A percentile compares a stretch with the other conserved stretches of the same genome.
Conservation (phyloP, 1,140 invertebrate genomes). For the Drosophila punjabiensis region DNA sequence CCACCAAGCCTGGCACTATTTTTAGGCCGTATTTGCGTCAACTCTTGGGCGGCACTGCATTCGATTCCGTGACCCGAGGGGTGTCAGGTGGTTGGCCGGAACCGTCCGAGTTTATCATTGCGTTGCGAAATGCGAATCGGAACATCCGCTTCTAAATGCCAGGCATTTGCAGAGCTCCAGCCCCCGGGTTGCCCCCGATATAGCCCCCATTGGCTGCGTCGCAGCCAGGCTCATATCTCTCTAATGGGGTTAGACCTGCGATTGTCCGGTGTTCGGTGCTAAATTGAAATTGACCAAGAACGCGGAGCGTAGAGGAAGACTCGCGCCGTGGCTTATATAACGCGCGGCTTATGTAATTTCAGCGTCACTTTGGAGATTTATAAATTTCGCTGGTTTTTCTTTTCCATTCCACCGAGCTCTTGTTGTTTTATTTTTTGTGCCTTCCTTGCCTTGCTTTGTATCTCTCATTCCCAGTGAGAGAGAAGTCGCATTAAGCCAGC, state of each 20-base stretch:
- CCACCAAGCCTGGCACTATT: background rate
- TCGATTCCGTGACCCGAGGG: slow-evolving; percentile 2
- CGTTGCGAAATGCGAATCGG: slow-evolving; percentile 81
- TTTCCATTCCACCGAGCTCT: slow-evolving; percentile 29
- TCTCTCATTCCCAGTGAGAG: slow-evolving; percentile 46
- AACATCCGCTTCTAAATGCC: slow-evolving; percentile 82
- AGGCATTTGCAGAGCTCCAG: slow-evolving; percentile 45
- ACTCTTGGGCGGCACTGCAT: slow-evolving; percentile 4
- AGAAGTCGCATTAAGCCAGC: slow-evolving; percentile 74
- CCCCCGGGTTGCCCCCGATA: slow-evolving; percentile 6
- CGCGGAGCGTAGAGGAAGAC: slow-evolving; percentile 16
- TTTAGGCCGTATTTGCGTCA: slow-evolving; percentile 26
- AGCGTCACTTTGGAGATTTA: slow-evolving; percentile 79
- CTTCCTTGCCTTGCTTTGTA: slow-evolving; percentile 18
- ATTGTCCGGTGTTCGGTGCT: slow-evolving; percentile 53
- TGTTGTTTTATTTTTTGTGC: slow-evolving; percentile 13
- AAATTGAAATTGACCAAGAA: slow-evolving; percentile 61
- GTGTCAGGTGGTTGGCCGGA: slow-evolving; percentile 59
- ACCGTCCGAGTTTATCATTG: slow-evolving; percentile 75
- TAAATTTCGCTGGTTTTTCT: slow-evolving; percentile 68
- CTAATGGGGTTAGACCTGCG: slow-evolving; percentile 55
- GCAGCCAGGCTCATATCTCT: slow-evolving; percentile 40
- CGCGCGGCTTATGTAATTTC: slow-evolving; percentile 76
- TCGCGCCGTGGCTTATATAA: slow-evolving; percentile 48
- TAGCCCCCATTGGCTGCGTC: background rate